These are phyloP conservation scores for Notechis scutatus DNA, from an alignment of 2,113 vertebrate species.

Conservation along the genomic window DNA sequence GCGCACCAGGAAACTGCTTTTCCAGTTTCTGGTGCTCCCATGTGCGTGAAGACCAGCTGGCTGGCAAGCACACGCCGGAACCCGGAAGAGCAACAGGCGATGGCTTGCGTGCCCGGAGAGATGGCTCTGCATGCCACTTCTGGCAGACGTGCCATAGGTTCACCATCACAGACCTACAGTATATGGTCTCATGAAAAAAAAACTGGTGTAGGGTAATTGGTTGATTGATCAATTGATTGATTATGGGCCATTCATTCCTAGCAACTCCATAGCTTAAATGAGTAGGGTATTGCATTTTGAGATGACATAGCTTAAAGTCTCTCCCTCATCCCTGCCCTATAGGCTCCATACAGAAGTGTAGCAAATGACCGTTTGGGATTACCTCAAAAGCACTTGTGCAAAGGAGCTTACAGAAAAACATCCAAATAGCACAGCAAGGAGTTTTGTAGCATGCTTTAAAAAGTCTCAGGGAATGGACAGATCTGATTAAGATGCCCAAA, in stretches of 20 bases:
- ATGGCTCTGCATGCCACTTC: too few species aligned
- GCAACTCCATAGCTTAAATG: neutral
- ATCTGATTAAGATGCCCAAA: neutral
- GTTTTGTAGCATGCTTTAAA: neutral
- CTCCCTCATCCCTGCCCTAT: neutral
- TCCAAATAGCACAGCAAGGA: neutral
- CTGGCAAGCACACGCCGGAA: too few species aligned
- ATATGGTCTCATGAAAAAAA: neutral
- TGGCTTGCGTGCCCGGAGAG: too few species aligned
- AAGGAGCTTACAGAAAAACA: neutral
- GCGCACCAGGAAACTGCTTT: too few species aligned
- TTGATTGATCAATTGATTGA: neutral
- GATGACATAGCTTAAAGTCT: neutral
- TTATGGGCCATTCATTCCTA: neutral
- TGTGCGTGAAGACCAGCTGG: too few species aligned
- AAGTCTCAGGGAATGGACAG: neutral
- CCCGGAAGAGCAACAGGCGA: too few species aligned
- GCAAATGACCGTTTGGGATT: neutral
- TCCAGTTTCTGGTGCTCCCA: too few species aligned
- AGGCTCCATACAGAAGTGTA: neutral
- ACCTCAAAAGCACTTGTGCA: neutral
- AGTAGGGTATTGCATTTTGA: neutral
- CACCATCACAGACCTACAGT: too few species aligned
- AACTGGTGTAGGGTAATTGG: neutral
- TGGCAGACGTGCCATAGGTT: too few species aligned